Evolutionary conservation across 2,888 invertebrate species (phyloP).

Genomic region (Drosophila stalkeri): DNA sequence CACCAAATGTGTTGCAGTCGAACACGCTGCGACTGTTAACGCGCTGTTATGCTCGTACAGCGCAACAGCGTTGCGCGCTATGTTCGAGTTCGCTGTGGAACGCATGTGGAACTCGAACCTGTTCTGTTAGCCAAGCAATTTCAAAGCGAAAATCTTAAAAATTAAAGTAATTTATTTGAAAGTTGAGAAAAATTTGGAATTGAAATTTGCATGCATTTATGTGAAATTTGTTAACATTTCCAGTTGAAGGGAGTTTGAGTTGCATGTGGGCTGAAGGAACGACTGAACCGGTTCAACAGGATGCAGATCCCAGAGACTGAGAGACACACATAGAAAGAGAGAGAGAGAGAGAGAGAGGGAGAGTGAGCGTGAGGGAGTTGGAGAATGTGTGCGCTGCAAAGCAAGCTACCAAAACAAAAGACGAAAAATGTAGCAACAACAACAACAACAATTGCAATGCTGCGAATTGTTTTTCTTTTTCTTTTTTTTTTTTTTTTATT

Average conservation of each 20-base stretch:
- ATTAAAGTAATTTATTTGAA: not conserved
- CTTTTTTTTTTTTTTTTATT: slow-evolving; percentile 21
- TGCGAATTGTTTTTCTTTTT: slow-evolving; percentile 16
- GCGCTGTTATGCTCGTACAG: slow-evolving; percentile 20
- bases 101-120: slow-evolving; percentile 49
- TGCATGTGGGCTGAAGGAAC: slow-evolving; percentile 33
- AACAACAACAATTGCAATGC: slow-evolving; percentile 25
- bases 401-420: slow-evolving; percentile 65
- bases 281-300: slow-evolving; percentile 72
- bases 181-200: not conserved
- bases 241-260: slow-evolving; percentile 17
- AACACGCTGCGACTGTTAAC: slow-evolving; percentile 40
- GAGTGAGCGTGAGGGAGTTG: slow-evolving; percentile 2
- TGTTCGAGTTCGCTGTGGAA: slow-evolving; percentile 57
- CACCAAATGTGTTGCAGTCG: slow-evolving; percentile 31
- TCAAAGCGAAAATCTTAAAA: not conserved
- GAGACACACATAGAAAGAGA: too few species aligned
- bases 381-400: slow-evolving; percentile 28
- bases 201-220: slow-evolving; percentile 3
- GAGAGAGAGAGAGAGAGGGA: not conserved
- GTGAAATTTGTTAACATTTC: not conserved
- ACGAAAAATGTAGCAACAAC: slow-evolving; percentile 47
- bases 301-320: slow-evolving; percentile 47
- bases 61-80: not conserved
- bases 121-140: not conserved